phyloP scores from a whole-genome alignment of 2,888 invertebrate species.

The Torymus texanus region DNA sequence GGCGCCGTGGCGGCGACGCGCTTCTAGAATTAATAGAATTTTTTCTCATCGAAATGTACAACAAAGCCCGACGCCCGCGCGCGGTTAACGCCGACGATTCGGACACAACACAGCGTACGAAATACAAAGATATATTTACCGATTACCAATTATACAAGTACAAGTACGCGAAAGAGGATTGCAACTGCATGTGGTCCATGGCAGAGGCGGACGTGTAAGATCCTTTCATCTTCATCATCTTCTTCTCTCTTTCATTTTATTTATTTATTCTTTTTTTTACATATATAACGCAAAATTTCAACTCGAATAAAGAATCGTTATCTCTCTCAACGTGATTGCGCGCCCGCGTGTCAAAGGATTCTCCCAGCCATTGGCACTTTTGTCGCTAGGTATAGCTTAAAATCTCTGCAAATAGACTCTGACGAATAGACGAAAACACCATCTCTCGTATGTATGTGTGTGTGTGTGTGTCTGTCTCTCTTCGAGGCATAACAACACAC shows the following conservation, averaged over 20 bases:
- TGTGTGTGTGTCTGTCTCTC: neutral
- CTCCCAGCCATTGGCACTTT: conserved; percentile 52
- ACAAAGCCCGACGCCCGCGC: neutral
- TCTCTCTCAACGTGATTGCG: no score
- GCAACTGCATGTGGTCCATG: conserved; percentile 20
- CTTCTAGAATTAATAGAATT: conserved; percentile 38
- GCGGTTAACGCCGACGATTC: neutral
- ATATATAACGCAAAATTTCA: no score
- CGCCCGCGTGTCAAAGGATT: conserved; percentile 32
- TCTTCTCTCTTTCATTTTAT: neutral
- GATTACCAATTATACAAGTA: conserved; percentile 49
- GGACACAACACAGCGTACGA: conserved; percentile 37
- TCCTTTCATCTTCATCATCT: neutral
- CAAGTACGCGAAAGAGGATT: conserved; percentile 30
- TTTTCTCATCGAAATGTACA: conserved; percentile 33
- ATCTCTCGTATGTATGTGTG: conserved; percentile 16
- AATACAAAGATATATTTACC: conserved; percentile 38
- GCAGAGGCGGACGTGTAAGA: conserved; percentile 4
- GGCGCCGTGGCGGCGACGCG: conserved; percentile 46
- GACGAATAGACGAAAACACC: conserved; percentile 42
- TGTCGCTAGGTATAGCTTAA: conserved; percentile 28
- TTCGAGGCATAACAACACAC: neutral
- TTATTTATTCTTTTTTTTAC: neutral
- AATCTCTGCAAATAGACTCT: conserved; percentile 45
- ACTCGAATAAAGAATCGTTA: no score